Conservation (phyloP, 30 jellyfish, hydroid and myxozoan genomes). For the Cassiopea xamachana region DNA sequence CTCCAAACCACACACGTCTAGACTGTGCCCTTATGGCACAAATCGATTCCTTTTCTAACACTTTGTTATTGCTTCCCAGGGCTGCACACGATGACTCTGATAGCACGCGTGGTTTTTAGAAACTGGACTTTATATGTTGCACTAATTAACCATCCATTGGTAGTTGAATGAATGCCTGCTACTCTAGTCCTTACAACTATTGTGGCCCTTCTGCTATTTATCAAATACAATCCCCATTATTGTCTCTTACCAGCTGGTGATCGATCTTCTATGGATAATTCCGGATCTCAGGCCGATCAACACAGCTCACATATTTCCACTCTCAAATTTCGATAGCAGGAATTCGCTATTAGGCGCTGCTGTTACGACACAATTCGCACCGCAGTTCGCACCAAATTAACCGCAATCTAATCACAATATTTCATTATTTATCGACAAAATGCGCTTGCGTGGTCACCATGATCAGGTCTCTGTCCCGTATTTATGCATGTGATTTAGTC, state of each 20-base stretch:
- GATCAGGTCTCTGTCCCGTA: constrained; percentile 1
- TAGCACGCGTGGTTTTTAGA: neutral
- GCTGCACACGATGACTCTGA: neutral
- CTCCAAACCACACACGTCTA: constrained; percentile 53
- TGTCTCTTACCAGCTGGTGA: constrained; percentile 67
- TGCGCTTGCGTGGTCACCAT: constrained; percentile 8
- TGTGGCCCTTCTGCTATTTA: constrained; percentile 68
- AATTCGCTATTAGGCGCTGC: constrained; percentile 39
- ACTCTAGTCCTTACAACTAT: neutral
- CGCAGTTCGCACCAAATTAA: constrained; percentile 23
- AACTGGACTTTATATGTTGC: neutral
- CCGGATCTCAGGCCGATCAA: constrained; percentile 69
- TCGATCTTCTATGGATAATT: constrained; percentile 61
- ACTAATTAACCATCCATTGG: neutral
- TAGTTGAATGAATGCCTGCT: neutral
- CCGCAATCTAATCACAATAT: constrained; percentile 15
- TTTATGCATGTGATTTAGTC: neutral
- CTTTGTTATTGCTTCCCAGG: neutral
- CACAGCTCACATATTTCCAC: constrained; percentile 19
- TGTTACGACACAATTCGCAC: constrained; percentile 23
- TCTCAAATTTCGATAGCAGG: constrained; percentile 65
- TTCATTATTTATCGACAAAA: neutral
- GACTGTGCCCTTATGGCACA: constrained; percentile 45
- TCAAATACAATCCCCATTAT: constrained; percentile 51
- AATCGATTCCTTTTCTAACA: constrained; percentile 15